Percentiles rank a stretch among this genome's conserved stretches.
phyloP scores from a whole-genome alignment of 1,140 invertebrate species.

The Heliconius hermathena region DNA sequence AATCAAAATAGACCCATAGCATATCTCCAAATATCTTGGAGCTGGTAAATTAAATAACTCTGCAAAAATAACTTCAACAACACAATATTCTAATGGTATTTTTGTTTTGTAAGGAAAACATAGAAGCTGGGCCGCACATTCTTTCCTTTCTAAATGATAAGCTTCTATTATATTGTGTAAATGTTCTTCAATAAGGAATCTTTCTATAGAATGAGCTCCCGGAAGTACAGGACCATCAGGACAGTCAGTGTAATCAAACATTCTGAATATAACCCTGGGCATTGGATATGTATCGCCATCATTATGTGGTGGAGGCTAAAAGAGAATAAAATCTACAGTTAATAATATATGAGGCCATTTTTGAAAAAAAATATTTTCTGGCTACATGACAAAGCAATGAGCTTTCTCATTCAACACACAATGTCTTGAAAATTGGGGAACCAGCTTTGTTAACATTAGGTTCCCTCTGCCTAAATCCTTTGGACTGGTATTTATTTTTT shows the following conservation, averaged over 20 bases:
- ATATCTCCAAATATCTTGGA: conserved; percentile 94
- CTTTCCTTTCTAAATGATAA: conserved; percentile 94
- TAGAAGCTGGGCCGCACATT: conserved; percentile 95
- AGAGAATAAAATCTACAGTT: background rate
- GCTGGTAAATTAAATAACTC: conserved; percentile 97
- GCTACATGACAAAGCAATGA: too few species aligned
- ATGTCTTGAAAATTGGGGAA: too few species aligned
- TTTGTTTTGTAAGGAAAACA: conserved; percentile 96
- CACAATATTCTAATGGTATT: conserved; percentile 98
- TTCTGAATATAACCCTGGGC: conserved; percentile 94
- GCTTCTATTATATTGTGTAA: conserved; percentile 96
- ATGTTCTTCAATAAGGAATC: conserved; percentile 99
- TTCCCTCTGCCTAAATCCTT: too few species aligned
- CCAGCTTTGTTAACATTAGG: too few species aligned
- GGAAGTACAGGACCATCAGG: conserved; percentile 95
- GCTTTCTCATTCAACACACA: too few species aligned
- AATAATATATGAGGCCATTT: background rate
- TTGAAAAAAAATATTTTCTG: background rate
- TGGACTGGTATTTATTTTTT: too few species aligned
- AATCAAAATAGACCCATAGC: conserved; percentile 97
- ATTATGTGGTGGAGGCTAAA: conserved; percentile 89
- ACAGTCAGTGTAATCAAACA: conserved; percentile 99
- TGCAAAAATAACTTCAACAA: conserved; percentile 97
- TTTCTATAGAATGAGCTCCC: conserved; percentile 97
- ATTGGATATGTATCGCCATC: conserved; percentile 94